Base-by-base conservation (phyloP, 1,140 invertebrate genomes). In the Adelges cooleyi region DNA sequence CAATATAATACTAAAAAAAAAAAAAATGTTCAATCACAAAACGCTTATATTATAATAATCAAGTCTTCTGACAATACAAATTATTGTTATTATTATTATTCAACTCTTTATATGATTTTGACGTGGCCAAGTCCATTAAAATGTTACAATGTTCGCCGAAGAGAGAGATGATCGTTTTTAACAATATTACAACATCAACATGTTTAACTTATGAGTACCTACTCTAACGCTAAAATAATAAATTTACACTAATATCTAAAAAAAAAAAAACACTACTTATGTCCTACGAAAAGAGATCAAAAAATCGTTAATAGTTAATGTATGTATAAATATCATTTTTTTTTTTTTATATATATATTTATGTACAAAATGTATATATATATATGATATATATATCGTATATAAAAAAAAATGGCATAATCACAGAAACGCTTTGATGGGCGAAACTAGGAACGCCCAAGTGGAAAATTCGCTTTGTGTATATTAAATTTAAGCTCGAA, bases 351-450 rank as follows among this genome's bases (percentile, higher is more conserved):
- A n/a, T n/a, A n/a, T n/a, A n/a, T 8, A 4, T 44, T 44, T 8
- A n/a, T 44, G 10, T 44, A 44, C n/a, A 17, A 44, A 44, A 44
- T 44, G n/a, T 56, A 33, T 42, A 25, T 56, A 40, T 38, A 42
- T 56, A 56, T 56, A 56, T 42, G 42, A 42, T 56, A 40, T 20
- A n/a, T n/a, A 56, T 33, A 33, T 33, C 29, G 42, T 42, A 40
- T 22, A 44, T 44, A 44, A 42, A 44, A 59, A 59, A 59, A 40
- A 56, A 59, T 59, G 54, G 54, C 40, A 46, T 59, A 3, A 59
- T 59, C 54, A 59, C 54, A 59, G 54, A 59, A 59, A 59, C 25
- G 54, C 54, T 59, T 59, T 59, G 54, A 59, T 59, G 54, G 54
- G 54, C 54, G 54, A 59, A 59, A 59, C 54, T 9, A 20, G 23